Percentiles rank a stretch among this genome's conserved stretches.
Evolutionary conservation across 2,797 vertebrate species (phyloP).

Genomic region (Manis crassicaudata): DNA sequence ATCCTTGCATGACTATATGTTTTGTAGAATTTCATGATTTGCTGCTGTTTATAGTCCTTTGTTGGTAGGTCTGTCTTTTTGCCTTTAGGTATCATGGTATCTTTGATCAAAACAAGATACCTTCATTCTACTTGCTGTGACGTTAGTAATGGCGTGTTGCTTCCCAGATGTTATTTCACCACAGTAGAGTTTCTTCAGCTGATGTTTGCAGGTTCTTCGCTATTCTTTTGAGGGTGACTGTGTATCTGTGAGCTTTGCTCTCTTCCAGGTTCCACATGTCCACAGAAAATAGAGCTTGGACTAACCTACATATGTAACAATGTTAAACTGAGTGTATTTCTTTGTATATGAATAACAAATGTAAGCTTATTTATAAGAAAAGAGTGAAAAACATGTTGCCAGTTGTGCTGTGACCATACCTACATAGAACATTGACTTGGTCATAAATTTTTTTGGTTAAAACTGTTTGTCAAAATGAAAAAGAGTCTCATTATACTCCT

Average conservation of each 20-base stretch:
- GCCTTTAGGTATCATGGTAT: constrained; percentile 25
- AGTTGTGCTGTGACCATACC: background rate
- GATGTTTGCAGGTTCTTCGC: background rate
- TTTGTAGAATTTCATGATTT: constrained; percentile 53
- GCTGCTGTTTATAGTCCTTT: constrained; percentile 39
- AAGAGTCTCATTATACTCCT: background rate
- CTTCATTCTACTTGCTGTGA: background rate
- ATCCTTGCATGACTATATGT: constrained; percentile 22
- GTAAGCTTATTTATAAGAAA: background rate
- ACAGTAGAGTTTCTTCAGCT: background rate
- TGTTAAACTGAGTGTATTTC: background rate
- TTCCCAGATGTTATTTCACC: constrained; percentile 8
- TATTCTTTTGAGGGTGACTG: background rate
- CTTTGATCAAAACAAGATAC: constrained; percentile 51
- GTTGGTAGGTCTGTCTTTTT: constrained; percentile 22
- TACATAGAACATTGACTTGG: background rate
- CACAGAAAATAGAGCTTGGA: background rate
- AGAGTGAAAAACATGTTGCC: background rate
- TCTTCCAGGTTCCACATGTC: background rate
- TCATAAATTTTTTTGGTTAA: constrained; percentile 14
- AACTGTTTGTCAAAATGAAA: background rate
- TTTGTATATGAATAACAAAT: background rate
- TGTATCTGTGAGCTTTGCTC: background rate
- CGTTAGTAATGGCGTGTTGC: background rate
- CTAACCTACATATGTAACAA: background rate